Base-by-base conservation (phyloP, 2,888 invertebrate species). In the Smittia aterrima region DNA sequence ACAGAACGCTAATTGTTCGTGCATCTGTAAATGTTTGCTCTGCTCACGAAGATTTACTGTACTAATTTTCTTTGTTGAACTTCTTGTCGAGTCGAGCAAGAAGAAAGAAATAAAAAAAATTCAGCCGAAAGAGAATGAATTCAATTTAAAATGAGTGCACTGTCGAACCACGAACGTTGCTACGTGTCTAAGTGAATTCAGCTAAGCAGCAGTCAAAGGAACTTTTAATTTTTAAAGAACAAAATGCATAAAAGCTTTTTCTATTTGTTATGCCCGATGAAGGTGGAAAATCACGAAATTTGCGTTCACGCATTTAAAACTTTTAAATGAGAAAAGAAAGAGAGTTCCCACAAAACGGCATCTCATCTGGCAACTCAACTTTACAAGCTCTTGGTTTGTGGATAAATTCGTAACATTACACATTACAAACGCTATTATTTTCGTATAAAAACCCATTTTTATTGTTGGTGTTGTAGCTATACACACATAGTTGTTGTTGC, bases 321-420 rank as follows among this genome's bases (percentile, higher is more conserved):
- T 47, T 47, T 47, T 11, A 47, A 47, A 16, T 3, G 18, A 47
- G 18, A 47, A 16, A 18, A 6, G 6, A 6, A 38, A 38, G 47
- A 3, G n/a, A 47, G 3, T 58, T 58, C 58, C 18, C 20, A 20
- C 18, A 9, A 2, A 18, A 4, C 22, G 32, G 4, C 22, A 11
- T 58, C 53, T 9, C 58, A 58, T 58, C 58, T 18, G 58, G 58
- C 58, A 58, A 58, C 18, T 18, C 58, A 22, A 7, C 4, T 22
- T 22, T 58, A 58, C 58, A 58, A 22, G 3, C 4, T 18, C 18
- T 58, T 7, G 18, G 2, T 54, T 70, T 70, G 70, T 54, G 70
- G 70, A 70, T 70, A 54, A 54, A 54, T 62, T 62, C 72, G 72
- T 72, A 40, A 62, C 72, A 72, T 72, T 72, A 72, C 72, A 72